Evolutionary conservation across 2,113 vertebrate species (phyloP).

Genomic region (Toxotes jaculatrix): DNA sequence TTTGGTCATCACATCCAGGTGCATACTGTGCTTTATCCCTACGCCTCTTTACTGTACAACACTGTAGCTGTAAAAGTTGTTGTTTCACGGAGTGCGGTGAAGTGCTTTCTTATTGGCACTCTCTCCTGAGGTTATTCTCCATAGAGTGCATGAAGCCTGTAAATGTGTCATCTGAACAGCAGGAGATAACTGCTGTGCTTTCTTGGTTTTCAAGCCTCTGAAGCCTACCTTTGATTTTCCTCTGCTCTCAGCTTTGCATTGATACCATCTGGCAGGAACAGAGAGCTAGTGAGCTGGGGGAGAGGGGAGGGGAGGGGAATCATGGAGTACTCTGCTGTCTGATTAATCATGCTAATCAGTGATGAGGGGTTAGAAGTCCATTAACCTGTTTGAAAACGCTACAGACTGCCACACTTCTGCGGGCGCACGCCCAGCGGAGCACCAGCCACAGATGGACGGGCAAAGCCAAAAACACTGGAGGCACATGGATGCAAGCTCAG

Average conservation of each 20-base stretch:
- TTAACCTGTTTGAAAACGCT: constrained; percentile 75
- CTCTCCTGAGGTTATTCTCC: constrained; percentile 44
- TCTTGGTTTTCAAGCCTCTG: constrained; percentile 68
- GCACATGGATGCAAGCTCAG: constrained; percentile 15
- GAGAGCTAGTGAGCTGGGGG: constrained; percentile 44
- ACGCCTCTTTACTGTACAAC: neutral
- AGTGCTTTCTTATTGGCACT: constrained; percentile 47
- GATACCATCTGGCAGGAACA: constrained; percentile 80
- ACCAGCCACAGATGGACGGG: constrained; percentile 43
- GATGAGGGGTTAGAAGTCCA: constrained; percentile 80
- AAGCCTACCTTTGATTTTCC: constrained; percentile 76
- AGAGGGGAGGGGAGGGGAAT: constrained; percentile 42
- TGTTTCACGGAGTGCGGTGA: constrained; percentile 4
- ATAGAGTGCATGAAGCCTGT: constrained; percentile 46
- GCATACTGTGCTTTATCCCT: neutral
- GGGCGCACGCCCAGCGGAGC: constrained; percentile 21
- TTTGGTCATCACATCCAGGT: neutral
- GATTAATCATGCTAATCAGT: constrained; percentile 82
- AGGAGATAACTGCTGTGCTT: constrained; percentile 72
- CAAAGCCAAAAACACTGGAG: constrained; percentile 6
- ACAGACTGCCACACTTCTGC: constrained; percentile 49
- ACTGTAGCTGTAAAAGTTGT: constrained; percentile 3
- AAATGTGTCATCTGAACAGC: constrained; percentile 72
- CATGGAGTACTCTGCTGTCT: constrained; percentile 57
- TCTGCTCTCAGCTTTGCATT: constrained; percentile 67